phyloP scores from a whole-genome alignment of 1,140 invertebrate genomes.

The Lucilia sericata region DNA sequence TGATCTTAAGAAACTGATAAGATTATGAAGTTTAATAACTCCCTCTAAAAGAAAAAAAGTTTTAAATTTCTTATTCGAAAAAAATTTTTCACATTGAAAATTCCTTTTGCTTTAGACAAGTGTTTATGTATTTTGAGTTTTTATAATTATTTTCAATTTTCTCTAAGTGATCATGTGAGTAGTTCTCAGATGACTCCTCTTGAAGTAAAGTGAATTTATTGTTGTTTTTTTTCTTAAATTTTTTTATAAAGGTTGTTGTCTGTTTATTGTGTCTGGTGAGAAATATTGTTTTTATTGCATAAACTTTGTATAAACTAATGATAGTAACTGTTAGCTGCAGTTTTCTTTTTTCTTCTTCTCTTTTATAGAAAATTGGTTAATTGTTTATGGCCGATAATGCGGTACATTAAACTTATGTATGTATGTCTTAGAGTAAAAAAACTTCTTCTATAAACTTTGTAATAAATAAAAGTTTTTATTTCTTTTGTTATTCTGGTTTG shows the following conservation, averaged over 20 bases:
- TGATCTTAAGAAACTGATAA: background rate
- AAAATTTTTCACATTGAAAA: background rate
- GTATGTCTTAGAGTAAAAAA: background rate
- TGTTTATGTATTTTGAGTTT: background rate
- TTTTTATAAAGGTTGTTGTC: background rate
- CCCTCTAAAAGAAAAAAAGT: background rate
- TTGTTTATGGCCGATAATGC: conserved; percentile 12
- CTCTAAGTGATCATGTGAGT: background rate
- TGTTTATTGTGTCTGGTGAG: background rate
- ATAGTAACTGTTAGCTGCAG: background rate
- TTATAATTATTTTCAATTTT: background rate
- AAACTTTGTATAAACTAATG: background rate
- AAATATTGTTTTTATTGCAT: background rate
- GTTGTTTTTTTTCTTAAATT: background rate
- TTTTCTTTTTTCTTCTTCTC: background rate
- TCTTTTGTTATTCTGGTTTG: background rate
- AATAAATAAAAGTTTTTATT: background rate
- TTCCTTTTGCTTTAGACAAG: background rate
- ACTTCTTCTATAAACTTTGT: background rate
- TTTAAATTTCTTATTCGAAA: background rate
- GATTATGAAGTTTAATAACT: background rate
- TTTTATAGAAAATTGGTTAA: conserved; percentile 11
- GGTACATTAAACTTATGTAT: background rate
- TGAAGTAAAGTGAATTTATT: background rate
- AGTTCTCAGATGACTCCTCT: too few species aligned